phyloP scores from a whole-genome alignment of 2,797 vertebrate species.

The Chelon labrosus region DNA sequence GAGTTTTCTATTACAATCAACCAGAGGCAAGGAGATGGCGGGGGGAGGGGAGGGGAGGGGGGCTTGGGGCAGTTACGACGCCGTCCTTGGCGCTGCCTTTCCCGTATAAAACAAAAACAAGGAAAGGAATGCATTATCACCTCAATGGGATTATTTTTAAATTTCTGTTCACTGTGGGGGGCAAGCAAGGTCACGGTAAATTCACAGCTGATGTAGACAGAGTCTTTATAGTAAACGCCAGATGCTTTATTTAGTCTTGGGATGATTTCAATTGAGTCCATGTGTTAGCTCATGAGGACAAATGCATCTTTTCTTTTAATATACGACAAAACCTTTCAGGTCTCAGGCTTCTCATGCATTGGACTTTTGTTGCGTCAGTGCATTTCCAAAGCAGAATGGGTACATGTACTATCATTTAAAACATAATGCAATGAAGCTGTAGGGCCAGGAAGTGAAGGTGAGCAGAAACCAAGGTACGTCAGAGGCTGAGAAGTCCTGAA shows the following conservation, averaged over 20 bases:
- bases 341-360: not conserved
- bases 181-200: constrained; percentile 29
- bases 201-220: not conserved
- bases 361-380: too few relatives aligned
- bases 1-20: constrained; percentile 85
- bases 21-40: constrained; percentile 46
- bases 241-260: constrained; percentile 4
- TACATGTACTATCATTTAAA: not conserved
- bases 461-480: not conserved
- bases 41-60: not conserved
- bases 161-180: constrained; percentile 13
- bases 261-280: not conserved
- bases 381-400: not conserved
- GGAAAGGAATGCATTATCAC: constrained; percentile 21
- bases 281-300: not conserved
- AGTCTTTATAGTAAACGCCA: not conserved
- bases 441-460: not conserved
- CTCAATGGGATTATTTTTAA: constrained; percentile 30
- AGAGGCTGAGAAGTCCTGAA: not conserved
- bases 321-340: not conserved
- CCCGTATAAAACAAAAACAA: constrained; percentile 48
- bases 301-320: not conserved
- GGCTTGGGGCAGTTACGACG: constrained; percentile 31
- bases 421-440: not conserved
- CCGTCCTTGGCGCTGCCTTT: constrained; percentile 69